These are phyloP conservation scores for Pseudolaguvia tuberculata DNA, from an alignment of 2,113 vertebrate genomes.

Conservation along the genomic window DNA sequence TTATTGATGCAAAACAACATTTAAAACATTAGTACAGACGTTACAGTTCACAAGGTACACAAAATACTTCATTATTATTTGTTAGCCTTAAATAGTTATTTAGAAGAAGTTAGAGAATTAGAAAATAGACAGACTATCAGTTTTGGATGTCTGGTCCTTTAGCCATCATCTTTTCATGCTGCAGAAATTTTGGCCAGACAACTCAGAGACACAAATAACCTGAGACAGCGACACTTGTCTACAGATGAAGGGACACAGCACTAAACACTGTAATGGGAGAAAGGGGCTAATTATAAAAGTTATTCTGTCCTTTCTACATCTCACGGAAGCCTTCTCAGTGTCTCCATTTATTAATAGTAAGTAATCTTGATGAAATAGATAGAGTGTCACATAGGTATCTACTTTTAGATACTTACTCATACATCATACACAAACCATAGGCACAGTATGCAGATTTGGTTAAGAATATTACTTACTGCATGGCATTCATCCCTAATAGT, in stretches of 20 bases:
- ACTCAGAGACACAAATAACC: slow-evolving; percentile 31
- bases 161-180: slow-evolving; percentile 4
- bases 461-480: slow-evolving; percentile 11
- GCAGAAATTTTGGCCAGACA: slow-evolving; percentile 28
- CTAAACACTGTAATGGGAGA: slow-evolving; percentile 62
- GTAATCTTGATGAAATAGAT: slow-evolving; percentile 52
- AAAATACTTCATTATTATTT: not conserved
- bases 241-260: slow-evolving; percentile 37
- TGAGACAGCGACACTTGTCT: slow-evolving; percentile 44
- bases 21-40: too few relatives aligned
- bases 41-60: too few relatives aligned
- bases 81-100: not conserved
- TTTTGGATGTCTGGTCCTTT: slow-evolving; percentile 12
- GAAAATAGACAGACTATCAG: slow-evolving; percentile 3
- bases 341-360: slow-evolving; percentile 55
- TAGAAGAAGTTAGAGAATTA: not conserved
- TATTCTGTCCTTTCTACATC: slow-evolving; percentile 47
- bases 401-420: slow-evolving; percentile 46
- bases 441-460: slow-evolving; percentile 1
- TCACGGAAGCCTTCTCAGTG: slow-evolving; percentile 43
- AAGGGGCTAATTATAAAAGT: slow-evolving; percentile 66
- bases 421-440: not conserved
- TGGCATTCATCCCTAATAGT: slow-evolving; percentile 14
- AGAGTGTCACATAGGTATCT: slow-evolving; percentile 50
- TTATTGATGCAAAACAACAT: too few relatives aligned